Conservation (phyloP, 92 coral and sea anemone species). For the Diadumene lineata region DNA sequence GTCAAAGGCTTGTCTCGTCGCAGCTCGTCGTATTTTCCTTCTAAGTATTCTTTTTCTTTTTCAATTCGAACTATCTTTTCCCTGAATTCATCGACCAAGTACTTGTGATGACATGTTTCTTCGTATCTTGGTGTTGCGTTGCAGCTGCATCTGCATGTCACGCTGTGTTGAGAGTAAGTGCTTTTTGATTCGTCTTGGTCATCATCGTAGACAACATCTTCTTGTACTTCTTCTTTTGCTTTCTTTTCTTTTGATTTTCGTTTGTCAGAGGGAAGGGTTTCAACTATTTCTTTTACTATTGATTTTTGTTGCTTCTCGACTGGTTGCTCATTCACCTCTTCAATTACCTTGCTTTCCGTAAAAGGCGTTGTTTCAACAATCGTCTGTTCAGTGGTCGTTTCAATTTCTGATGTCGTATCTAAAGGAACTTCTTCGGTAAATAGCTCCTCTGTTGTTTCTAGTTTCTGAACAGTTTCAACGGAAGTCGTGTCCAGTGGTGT, state of each 20-base stretch:
- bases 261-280: neutral
- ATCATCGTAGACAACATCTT: neutral
- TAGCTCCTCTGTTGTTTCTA: conserved; percentile 3
- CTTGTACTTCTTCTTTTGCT: neutral
- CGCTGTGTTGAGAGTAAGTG: conserved; percentile 8
- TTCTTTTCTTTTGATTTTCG: conserved; percentile 17
- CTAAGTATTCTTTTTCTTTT: conserved; percentile 66
- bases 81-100: conserved; percentile 60
- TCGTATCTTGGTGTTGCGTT: conserved; percentile 37
- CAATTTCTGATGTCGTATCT: neutral
- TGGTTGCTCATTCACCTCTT: neutral
- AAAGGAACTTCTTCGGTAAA: neutral
- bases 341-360: neutral
- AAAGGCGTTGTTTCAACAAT: conserved; percentile 3
- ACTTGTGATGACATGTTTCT: conserved; percentile 51
- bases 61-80: conserved; percentile 63
- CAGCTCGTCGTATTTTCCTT: conserved; percentile 72
- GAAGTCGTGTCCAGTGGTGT: neutral
- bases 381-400: neutral
- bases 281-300: neutral
- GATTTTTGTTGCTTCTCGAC: neutral
- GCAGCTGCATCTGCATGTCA: conserved; percentile 8
- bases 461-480: neutral
- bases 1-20: conserved; percentile 33
- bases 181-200: neutral